A percentile compares a stretch with the other conserved stretches of the same genome.
These are phyloP conservation scores for Bovichtus variegatus DNA, from an alignment of 2,797 vertebrate species.

Conservation along the genomic window DNA sequence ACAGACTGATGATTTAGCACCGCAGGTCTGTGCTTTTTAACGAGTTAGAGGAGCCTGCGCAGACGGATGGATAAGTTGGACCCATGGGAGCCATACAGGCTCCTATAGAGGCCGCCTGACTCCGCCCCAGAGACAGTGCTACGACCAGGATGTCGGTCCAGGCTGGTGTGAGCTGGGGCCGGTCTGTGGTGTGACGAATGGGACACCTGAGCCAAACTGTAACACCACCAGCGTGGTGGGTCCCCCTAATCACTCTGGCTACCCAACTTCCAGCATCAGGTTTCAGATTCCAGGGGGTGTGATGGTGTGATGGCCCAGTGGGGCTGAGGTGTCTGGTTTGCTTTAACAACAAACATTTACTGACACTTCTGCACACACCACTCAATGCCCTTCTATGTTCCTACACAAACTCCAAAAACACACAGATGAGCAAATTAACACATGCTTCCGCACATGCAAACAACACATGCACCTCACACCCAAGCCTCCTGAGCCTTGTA, in stretches of 20 bases:
- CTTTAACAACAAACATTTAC: conserved; percentile 78
- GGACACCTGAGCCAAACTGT: conserved; percentile 84
- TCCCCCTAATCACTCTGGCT: conserved; percentile 77
- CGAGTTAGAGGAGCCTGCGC: conserved; percentile 67
- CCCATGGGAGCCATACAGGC: conserved; percentile 71
- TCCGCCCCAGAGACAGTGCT: conserved; percentile 55
- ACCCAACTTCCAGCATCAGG: conserved; percentile 71
- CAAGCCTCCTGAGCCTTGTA: conserved; percentile 22
- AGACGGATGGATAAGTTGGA: conserved; percentile 73
- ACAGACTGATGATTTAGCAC: conserved; percentile 76
- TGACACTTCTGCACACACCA: conserved; percentile 56
- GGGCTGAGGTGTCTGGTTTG: conserved; percentile 72
- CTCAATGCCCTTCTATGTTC: conserved; percentile 27
- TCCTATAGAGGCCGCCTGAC: conserved; percentile 61
- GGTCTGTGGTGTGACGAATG: conserved; percentile 77
- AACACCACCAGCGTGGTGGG: conserved; percentile 75
- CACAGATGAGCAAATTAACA: conserved; percentile 53
- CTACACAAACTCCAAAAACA: conserved; percentile 33
- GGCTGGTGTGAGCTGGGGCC: conserved; percentile 33
- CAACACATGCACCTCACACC: conserved; percentile 25
- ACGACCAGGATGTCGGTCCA: conserved; percentile 39
- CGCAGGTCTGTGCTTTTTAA: conserved; percentile 73
- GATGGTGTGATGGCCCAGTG: conserved; percentile 59
- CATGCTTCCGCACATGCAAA: conserved; percentile 25
- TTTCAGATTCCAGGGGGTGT: conserved; percentile 78